A percentile compares a stretch with the other conserved stretches of the same genome.
Conservation (phyloP, 2,888 invertebrate genomes). For the Mycalesis mineus region DNA sequence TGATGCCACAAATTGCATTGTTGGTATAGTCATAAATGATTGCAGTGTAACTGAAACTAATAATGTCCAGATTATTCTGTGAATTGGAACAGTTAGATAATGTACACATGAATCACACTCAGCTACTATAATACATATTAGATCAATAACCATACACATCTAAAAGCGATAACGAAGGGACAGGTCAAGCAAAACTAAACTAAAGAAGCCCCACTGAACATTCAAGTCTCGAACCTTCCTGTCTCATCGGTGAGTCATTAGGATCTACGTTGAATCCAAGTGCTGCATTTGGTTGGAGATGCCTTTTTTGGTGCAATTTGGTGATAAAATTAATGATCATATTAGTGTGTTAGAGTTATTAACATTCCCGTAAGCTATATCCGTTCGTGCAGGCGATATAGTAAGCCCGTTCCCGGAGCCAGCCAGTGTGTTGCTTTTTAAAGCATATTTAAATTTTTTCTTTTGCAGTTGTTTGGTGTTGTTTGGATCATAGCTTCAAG, state of each 20-base stretch:
- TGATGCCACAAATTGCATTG: too few relatives aligned
- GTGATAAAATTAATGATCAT: constrained; percentile 48
- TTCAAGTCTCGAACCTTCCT: constrained; percentile 63
- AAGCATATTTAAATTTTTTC: constrained; percentile 79
- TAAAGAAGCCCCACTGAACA: constrained; percentile 46
- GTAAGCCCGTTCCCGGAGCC: constrained; percentile 68
- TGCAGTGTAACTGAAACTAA: too few relatives aligned
- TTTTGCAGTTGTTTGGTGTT: constrained; percentile 79
- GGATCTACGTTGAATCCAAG: constrained; percentile 65
- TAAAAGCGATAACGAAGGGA: constrained; percentile 41
- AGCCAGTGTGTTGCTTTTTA: constrained; percentile 68
- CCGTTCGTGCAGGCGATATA: constrained; percentile 74
- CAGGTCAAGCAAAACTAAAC: constrained; percentile 48
- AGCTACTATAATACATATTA: not conserved
- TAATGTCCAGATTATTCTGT: too few relatives aligned
- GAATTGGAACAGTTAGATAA: too few relatives aligned
- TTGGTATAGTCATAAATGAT: too few relatives aligned
- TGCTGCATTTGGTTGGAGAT: constrained; percentile 60
- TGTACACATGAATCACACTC: too few relatives aligned
- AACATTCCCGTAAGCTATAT: constrained; percentile 73
- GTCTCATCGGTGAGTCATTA: constrained; percentile 55
- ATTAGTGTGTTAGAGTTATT: constrained; percentile 55
- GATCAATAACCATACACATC: constrained; percentile 11
- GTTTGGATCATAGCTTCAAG: constrained; percentile 79
- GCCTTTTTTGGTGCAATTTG: constrained; percentile 53